A percentile compares a stretch with the other conserved stretches of the same genome.
phyloP scores from a whole-genome alignment of 2,113 vertebrate genomes.

The Cinclus mexicanus region DNA sequence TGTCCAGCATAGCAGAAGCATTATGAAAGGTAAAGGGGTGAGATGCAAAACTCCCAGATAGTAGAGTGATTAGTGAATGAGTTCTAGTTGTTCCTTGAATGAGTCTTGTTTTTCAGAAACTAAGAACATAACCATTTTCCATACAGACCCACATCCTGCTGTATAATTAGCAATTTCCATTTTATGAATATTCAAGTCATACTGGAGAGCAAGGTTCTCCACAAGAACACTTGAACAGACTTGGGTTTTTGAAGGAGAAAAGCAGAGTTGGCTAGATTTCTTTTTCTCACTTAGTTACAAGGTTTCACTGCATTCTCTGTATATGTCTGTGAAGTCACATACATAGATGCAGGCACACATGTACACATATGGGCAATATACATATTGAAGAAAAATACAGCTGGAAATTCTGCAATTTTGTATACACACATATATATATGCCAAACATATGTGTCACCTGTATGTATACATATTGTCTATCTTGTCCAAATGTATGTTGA shows the following conservation, averaged over 20 bases:
- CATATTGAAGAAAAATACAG: background rate
- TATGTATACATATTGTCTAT: background rate
- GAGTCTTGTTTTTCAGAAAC: background rate
- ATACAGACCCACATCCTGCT: background rate
- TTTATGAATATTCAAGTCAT: background rate
- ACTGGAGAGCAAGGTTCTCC: background rate
- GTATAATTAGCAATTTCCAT: background rate
- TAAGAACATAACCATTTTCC: background rate
- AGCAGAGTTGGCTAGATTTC: background rate
- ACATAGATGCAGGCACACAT: too few relatives aligned
- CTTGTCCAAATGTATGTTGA: background rate
- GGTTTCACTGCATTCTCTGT: background rate
- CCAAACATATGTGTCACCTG: background rate
- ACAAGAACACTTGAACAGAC: background rate
- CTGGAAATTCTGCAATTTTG: background rate
- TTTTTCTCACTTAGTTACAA: background rate
- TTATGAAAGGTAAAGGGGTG: background rate
- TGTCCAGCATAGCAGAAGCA: background rate
- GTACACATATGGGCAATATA: background rate
- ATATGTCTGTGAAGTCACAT: background rate
- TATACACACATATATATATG: background rate
- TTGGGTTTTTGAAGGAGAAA: background rate
- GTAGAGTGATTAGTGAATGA: background rate
- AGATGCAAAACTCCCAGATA: background rate
- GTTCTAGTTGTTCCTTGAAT: background rate